Evolutionary conservation across 2,797 vertebrate genomes (phyloP).

Genomic region (Gallinago nigripennis): DNA sequence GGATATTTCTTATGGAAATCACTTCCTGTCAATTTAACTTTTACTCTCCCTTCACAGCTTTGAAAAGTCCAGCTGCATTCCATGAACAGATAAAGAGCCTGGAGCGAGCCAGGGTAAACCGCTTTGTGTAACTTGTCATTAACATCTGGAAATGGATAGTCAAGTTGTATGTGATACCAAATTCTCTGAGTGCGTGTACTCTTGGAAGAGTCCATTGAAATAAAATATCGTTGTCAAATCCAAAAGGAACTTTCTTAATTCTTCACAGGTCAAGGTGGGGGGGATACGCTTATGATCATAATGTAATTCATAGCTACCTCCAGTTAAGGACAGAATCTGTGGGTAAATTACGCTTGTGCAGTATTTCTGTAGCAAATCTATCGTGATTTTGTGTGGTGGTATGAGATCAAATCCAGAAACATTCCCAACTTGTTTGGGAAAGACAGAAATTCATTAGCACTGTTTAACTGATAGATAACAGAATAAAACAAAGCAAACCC

Average conservation of each 20-base stretch:
- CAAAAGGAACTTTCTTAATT: background rate
- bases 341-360: background rate
- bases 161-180: background rate
- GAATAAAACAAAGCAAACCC: background rate
- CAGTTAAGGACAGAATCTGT: background rate
- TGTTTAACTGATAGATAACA: background rate
- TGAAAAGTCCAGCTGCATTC: conserved; percentile 94
- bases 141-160: background rate
- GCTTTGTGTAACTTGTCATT: conserved; percentile 12
- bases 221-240: background rate
- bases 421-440: background rate
- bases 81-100: conserved; percentile 96
- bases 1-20: background rate
- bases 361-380: background rate
- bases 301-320: background rate
- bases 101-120: conserved; percentile 93
- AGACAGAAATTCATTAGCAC: background rate
- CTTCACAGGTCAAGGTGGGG: background rate
- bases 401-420: background rate
- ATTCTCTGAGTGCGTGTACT: background rate
- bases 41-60: conserved; percentile 80
- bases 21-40: conserved; percentile 38
- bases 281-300: background rate
- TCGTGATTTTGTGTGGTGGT: background rate
- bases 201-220: background rate